Evolutionary conservation across 2,797 vertebrate species (phyloP).

Genomic region (Florisuga fusca): DNA sequence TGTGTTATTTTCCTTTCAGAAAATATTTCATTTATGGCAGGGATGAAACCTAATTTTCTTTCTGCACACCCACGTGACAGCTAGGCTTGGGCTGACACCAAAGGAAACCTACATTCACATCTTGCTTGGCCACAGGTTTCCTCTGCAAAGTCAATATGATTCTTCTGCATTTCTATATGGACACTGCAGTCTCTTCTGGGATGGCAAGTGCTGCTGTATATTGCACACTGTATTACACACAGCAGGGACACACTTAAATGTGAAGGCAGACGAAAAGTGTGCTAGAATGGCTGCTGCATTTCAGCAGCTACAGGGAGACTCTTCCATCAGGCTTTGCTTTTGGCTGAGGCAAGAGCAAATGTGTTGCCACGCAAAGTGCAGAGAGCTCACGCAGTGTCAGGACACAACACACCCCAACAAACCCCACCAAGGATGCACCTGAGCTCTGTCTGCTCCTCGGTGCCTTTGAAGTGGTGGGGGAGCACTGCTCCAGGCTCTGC

Average conservation of each 20-base stretch:
- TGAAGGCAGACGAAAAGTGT: neutral
- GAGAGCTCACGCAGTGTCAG: rapidly evolving
- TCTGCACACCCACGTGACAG: neutral
- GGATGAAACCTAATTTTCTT: neutral
- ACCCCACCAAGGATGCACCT: rapidly evolving
- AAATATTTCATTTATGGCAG: neutral
- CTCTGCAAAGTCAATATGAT: neutral
- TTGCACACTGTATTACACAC: neutral
- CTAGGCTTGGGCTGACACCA: neutral
- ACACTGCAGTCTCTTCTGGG: neutral
- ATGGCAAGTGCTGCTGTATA: neutral
- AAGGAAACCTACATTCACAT: rapidly evolving
- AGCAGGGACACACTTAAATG: rapidly evolving
- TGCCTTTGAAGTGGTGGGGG: neutral
- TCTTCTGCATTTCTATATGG: rapidly evolving
- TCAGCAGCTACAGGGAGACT: neutral
- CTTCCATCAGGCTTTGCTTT: neutral
- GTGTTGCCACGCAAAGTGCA: neutral
- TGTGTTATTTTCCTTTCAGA: neutral
- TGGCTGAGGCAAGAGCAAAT: neutral
- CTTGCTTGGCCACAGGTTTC: neutral
- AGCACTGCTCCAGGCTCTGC: neutral
- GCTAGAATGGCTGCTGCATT: neutral
- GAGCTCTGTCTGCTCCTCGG: neutral
- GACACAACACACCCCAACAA: neutral